phyloP scores from a whole-genome alignment of 2,113 vertebrate genomes.

The Myxocyprinus asiaticus region DNA sequence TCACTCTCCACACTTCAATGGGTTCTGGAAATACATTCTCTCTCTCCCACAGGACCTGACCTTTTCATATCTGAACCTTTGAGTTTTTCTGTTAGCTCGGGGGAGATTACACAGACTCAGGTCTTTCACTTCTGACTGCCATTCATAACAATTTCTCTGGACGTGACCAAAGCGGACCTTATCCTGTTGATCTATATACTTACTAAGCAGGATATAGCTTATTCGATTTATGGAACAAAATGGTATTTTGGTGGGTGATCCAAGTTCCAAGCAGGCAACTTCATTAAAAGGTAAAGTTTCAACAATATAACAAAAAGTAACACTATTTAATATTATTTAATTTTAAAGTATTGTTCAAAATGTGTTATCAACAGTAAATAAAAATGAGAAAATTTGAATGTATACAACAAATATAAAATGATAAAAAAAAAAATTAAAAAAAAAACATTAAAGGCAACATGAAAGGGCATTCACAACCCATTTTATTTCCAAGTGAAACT shows the following conservation, averaged over 20 bases:
- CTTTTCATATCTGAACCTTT: slow-evolving; percentile 50
- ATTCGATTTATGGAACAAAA: not conserved
- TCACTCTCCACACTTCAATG: slow-evolving; percentile 41
- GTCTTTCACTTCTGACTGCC: slow-evolving; percentile 32
- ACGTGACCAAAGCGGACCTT: not conserved
- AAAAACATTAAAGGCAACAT: no score
- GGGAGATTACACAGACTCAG: slow-evolving; percentile 36
- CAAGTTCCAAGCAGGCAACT: no score
- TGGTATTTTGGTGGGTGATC: not conserved
- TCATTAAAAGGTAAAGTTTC: no score
- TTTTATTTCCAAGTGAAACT: no score
- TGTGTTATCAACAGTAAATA: no score
- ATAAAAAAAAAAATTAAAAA: no score
- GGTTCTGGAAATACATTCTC: slow-evolving; percentile 33
- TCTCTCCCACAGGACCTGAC: slow-evolving; percentile 46
- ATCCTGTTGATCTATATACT: not conserved
- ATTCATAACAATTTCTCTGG: slow-evolving; percentile 34
- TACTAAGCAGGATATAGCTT: not conserved
- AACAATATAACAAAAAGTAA: no score
- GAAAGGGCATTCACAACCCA: no score
- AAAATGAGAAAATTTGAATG: no score
- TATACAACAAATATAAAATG: no score
- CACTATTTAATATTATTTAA: no score
- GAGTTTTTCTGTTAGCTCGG: slow-evolving; percentile 48
- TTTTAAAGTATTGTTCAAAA: no score